These are phyloP conservation scores for Cerceris rybyensis DNA, from an alignment of 2,888 invertebrate genomes.

Conservation along the genomic window DNA sequence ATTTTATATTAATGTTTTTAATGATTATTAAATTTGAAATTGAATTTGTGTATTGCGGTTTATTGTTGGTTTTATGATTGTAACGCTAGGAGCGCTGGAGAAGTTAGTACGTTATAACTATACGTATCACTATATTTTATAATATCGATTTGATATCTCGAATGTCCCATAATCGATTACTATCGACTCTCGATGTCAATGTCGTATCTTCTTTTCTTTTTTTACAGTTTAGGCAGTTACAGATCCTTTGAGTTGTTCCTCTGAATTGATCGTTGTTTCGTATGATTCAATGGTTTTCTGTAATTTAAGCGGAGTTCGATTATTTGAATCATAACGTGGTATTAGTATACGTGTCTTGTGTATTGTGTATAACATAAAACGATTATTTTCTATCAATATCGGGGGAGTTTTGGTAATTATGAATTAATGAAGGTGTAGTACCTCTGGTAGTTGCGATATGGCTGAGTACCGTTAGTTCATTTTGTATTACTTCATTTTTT, in stretches of 20 bases:
- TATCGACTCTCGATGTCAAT: slow-evolving; percentile 25
- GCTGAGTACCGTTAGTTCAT: slow-evolving; percentile 76
- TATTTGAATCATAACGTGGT: neutral
- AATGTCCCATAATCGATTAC: slow-evolving; percentile 42
- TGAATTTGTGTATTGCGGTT: no score
- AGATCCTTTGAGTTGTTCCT: neutral
- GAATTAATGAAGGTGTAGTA: slow-evolving; percentile 72
- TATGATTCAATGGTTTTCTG: neutral
- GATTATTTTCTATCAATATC: slow-evolving; percentile 43
- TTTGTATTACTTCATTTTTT: slow-evolving; percentile 62
- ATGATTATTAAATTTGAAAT: no score
- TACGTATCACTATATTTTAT: slow-evolving; percentile 51
- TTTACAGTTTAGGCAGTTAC: neutral
- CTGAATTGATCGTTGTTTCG: no score
- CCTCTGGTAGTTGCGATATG: slow-evolving; percentile 71
- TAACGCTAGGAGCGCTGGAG: no score
- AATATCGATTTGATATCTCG: slow-evolving; percentile 49
- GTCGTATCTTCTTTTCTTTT: slow-evolving; percentile 16
- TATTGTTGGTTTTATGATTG: no score
- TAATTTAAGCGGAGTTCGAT: neutral
- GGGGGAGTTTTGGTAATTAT: slow-evolving; percentile 72
- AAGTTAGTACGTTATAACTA: slow-evolving; percentile 19
- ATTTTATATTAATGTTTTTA: no score
- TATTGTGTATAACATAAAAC: slow-evolving; percentile 34
- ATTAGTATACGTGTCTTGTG: slow-evolving; percentile 14